phyloP scores from a whole-genome alignment of 92 coral and sea anemone species.

The Pocillopora meandrina region DNA sequence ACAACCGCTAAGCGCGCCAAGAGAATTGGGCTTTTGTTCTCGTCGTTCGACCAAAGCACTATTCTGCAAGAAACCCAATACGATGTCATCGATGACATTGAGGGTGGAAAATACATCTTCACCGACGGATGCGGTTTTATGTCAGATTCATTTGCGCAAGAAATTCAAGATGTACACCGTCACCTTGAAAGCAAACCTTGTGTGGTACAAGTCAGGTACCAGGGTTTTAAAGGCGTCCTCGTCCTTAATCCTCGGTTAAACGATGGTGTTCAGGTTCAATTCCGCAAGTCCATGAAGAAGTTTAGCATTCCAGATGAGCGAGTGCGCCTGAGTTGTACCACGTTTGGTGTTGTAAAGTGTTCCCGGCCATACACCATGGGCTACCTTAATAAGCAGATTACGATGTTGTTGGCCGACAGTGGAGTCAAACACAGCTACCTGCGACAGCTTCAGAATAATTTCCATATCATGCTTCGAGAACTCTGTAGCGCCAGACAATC shows the following conservation, averaged over 20 bases:
- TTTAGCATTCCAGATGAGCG: constrained; percentile 74
- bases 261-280: constrained; percentile 59
- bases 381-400: constrained; percentile 87
- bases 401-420: constrained; percentile 87
- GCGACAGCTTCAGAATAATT: constrained; percentile 74
- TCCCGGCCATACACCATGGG: constrained; percentile 91
- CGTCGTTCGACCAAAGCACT: constrained; percentile 69
- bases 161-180: constrained; percentile 56
- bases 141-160: constrained; percentile 78
- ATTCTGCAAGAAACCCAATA: constrained; percentile 62
- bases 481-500: constrained; percentile 53
- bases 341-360: constrained; percentile 90
- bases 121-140: constrained; percentile 94
- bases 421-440: constrained; percentile 85
- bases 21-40: constrained; percentile 84
- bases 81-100: constrained; percentile 66
- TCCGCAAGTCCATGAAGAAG: constrained; percentile 93
- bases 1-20: constrained; percentile 79
- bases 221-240: constrained; percentile 89
- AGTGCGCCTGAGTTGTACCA: constrained; percentile 63
- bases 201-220: constrained; percentile 81
- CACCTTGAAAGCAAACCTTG: constrained; percentile 65
- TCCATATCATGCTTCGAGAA: constrained; percentile 64
- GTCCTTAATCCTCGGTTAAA: constrained; percentile 64
- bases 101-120: constrained; percentile 63